Evolutionary conservation across 2,113 vertebrate species (phyloP).

Genomic region (Bos indicus): DNA sequence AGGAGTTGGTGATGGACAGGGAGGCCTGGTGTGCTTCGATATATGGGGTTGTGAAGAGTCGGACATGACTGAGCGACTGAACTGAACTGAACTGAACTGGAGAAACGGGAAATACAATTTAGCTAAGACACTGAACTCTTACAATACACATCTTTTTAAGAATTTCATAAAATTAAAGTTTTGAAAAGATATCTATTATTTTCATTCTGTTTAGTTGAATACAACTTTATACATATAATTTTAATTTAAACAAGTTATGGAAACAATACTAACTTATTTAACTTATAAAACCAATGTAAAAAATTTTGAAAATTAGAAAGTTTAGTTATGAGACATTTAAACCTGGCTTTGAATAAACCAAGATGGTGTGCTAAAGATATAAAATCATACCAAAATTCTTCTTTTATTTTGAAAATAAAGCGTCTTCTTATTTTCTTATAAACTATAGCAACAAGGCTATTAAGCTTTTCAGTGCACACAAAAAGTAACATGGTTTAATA

Average conservation of each 20-base stretch:
- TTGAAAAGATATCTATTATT: background rate
- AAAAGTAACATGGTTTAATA: background rate
- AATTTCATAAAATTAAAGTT: background rate
- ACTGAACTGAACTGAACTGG: too few species aligned
- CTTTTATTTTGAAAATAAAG: background rate
- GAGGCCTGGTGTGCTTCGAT: too few species aligned
- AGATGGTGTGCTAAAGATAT: background rate
- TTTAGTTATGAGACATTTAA: constrained; percentile 28
- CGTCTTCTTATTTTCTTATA: background rate
- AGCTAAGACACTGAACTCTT: background rate
- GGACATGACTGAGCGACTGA: too few species aligned
- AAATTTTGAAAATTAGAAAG: background rate
- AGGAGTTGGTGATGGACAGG: too few species aligned
- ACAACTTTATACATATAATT: background rate
- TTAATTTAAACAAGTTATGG: background rate
- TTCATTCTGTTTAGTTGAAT: background rate
- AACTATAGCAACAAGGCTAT: background rate
- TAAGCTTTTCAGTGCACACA: background rate
- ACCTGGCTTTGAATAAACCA: background rate
- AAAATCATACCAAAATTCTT: background rate
- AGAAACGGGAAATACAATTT: background rate
- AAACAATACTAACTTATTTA: background rate
- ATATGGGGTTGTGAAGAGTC: too few species aligned
- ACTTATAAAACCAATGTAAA: background rate
- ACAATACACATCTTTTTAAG: background rate